Evolutionary conservation across 2,888 invertebrate genomes (phyloP), one percentile per base, ranked within the genome.

Genomic region (Nipponacmea schrenckii): DNA sequence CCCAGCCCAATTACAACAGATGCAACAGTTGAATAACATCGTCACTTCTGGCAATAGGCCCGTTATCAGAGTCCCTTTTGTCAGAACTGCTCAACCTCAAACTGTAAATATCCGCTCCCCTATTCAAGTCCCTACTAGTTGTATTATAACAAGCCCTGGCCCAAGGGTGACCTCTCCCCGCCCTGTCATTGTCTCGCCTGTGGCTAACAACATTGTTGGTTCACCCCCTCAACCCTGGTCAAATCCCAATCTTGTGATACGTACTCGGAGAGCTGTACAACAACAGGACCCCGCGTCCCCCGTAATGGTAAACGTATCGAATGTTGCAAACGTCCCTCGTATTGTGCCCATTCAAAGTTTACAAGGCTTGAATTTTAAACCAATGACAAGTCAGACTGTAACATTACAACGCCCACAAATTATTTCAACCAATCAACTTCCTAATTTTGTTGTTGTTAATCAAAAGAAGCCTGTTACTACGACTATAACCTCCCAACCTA

Each of bases 221-320:
- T 71, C 71, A 15, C 71, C 71, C 12, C 80, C 85, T 2, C 83
- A 83, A 68, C 88, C 88, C 0, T 89, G 87, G 84, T 88, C 88
- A 20, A 89, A 89, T 77, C 88, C 87, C 24, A 88, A 89, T 75
- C 81, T 89, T 68, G 88, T 89, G 10, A 89, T 89, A 56, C 80
- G 89, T 45, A 89, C 89, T 0, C 76, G 89, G 17, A 77, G 84
- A 74, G 83, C 87, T 39, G 80, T 79, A 31, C 79, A 78, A 26
- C 71, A 74, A 17, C 66, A 67, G 20, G 72, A 68, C 0, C 68
- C 71, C 1, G 26, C 64, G 27, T 66, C 39, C 48, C 69, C 71
- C 5, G 67, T 68, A 20, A 66, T 73, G 39, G 68, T 70, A 0
- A 70, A 44, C 27, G 46, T 70, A 17, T 7, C 70, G 10, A 70